These are phyloP conservation scores for Drosophila rubida DNA, from an alignment of 2,888 invertebrate genomes.

Conservation along the genomic window DNA sequence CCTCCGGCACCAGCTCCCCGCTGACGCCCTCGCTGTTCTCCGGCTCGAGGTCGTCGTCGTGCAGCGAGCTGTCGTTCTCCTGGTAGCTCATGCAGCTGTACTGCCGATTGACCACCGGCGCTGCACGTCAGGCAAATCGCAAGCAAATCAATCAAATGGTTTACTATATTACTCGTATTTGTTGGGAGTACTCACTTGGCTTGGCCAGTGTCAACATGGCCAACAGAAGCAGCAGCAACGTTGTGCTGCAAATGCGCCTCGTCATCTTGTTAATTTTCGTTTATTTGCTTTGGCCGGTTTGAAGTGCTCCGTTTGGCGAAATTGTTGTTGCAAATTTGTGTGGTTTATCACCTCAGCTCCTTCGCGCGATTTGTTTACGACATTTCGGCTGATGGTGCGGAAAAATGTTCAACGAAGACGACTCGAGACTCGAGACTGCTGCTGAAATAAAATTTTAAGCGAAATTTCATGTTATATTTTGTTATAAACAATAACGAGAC, in stretches of 20 bases:
- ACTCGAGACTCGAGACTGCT: background rate
- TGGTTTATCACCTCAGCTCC: conserved; percentile 33
- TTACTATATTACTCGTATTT: too few species aligned
- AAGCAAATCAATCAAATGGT: background rate
- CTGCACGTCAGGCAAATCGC: conserved; percentile 36
- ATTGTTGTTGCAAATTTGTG: conserved; percentile 23
- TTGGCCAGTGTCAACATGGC: conserved; percentile 31
- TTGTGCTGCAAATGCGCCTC: conserved; percentile 25
- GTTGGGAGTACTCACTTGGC: conserved; percentile 61
- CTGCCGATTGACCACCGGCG: conserved; percentile 69
- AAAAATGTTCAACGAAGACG: conserved; percentile 1
- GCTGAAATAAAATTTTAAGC: background rate
- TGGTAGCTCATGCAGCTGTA: conserved; percentile 80
- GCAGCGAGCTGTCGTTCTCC: conserved; percentile 77
- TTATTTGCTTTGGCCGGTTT: conserved; percentile 9
- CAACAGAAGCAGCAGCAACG: conserved; percentile 38
- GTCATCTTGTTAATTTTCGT: conserved; percentile 47
- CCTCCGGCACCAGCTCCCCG: conserved; percentile 48
- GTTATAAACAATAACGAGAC: conserved; percentile 14
- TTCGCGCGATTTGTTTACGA: conserved; percentile 39
- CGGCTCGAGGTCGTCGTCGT: conserved; percentile 77
- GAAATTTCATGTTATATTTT: background rate
- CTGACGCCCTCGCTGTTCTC: conserved; percentile 57
- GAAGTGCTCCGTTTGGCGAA: background rate
- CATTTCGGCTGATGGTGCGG: conserved; percentile 54